Evolutionary conservation across 2,888 invertebrate species (phyloP), one percentile per base, ranked within the genome.

Genomic region (Zygogramma bicolorata): DNA sequence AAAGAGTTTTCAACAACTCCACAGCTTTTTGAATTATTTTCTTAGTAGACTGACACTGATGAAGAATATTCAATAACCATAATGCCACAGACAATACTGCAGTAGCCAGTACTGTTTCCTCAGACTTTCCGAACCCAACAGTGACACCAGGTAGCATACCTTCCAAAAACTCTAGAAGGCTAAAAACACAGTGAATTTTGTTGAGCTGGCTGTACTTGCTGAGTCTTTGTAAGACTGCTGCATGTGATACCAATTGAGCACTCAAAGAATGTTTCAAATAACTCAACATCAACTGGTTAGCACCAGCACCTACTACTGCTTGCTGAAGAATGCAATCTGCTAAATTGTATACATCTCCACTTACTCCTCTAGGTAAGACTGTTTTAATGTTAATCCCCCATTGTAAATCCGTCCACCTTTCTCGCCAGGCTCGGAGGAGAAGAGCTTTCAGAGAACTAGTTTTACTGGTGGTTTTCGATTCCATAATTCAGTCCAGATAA

Each of bases 341-440:
- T 80, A 97, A 88, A 87, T 96, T 95, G 85, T 95, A 95, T n/a
- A 95, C 93, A 88, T 96, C 96, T n/a, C 96, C 96, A 84, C 95
- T 95, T 1, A 96, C 95, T n/a, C 96, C 95, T 84, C 95, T 89
- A 7, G 76, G 77, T 73, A 95, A 87, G 77, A 93, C 95, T n/a
- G 95, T 95, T 89, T 97, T 97, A 68, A 98, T 95, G 83, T 97
- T 95, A 79, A 97, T 97, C 42, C 97, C 97, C 97, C 97, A 98
- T 87, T 97, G 96, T 57, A 97, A 91, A 86, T 97, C 97, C 1
- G 94, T 93, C 98, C 98, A 98, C 73, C 98, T 90, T 88, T 98
- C 97, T 80, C 97, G 91, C 98, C 98, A 98, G 60, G 97, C 98
- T 85, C 93, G 91, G 70, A 96, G 88, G 78, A 96, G 89, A 27